Percentiles rank a stretch among this genome's conserved stretches.
Conservation (phyloP, 2,888 invertebrate genomes). For the Oligia latruncula region DNA sequence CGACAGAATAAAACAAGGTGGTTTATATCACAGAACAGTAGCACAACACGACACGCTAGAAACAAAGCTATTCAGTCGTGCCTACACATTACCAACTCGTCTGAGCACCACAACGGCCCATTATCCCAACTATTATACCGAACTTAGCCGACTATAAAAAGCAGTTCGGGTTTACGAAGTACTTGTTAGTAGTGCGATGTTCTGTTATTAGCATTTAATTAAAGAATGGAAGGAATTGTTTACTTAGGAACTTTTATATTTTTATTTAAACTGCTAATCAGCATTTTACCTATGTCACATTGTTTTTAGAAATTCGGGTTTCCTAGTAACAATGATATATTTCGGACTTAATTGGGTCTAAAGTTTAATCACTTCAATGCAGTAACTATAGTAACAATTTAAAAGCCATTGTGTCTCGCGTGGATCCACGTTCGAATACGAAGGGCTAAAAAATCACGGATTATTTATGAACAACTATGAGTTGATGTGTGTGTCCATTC, state of each 20-base stretch:
- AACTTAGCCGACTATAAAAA: slow-evolving; percentile 43
- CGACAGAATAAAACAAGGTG: not conserved
- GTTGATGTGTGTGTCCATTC: not conserved
- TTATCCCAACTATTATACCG: slow-evolving; percentile 51
- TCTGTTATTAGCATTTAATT: slow-evolving; percentile 34
- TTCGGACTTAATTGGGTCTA: not conserved
- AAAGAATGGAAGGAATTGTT: slow-evolving; percentile 5
- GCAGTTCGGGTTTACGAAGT: slow-evolving; percentile 40
- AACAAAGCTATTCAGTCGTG: slow-evolving; percentile 32
- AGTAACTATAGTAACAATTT: too few species aligned
- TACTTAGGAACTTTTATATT: not conserved
- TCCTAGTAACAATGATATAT: not conserved
- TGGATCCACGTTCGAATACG: not conserved
- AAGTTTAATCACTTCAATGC: too few species aligned
- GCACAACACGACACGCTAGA: slow-evolving; percentile 20
- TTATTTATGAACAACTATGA: not conserved
- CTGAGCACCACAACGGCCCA: slow-evolving; percentile 42
- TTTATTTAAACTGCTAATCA: too few species aligned
- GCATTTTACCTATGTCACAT: not conserved
- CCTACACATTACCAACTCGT: slow-evolving; percentile 41
- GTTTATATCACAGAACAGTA: slow-evolving; percentile 6
- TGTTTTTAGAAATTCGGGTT: not conserved
- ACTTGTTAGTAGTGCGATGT: slow-evolving; percentile 24
- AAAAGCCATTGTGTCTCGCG: not conserved
- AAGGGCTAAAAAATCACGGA: not conserved